Base-by-base conservation (phyloP, 2,888 invertebrate genomes). In the Morpho deidamia region DNA sequence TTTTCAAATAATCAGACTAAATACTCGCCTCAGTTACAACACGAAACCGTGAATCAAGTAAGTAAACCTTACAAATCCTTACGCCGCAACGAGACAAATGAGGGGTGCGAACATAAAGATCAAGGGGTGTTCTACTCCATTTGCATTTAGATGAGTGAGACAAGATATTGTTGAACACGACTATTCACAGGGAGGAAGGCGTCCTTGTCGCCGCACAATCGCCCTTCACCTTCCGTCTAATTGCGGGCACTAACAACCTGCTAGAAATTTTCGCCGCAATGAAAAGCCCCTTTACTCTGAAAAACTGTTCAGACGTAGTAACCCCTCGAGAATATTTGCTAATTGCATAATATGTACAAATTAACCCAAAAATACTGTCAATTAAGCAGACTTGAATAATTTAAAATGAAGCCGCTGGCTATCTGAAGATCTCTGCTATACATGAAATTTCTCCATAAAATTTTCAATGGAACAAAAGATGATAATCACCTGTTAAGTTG, bases 141-240 rank as follows among this genome's bases (percentile, higher is more conserved):
- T 87, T 84, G 81, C 86, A 85, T 87, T 78, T 83, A 83, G 78
- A 83, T 82, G 74, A 78, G 74, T 66, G 76, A 72, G 78, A 80
- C 80, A 78, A 82, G 81, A 81, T 77, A 80, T 79, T 76, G 78
- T 76, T 66, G 61, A 66, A 62, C 53, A 49, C 55, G 59, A 59
- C 59, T 57, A 57, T 56, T 59, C 58, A 67, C 58, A 62, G 61
- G 55, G 55, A 58, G 54, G 53, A 56, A 51, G 52, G 39, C 46
- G 60, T 54, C 61, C 53, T 62, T 60, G 64, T 69, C 66, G 63
- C 65, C 65, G 59, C 66, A 61, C 68, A 63, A 63, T 62, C 65
- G 52, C 58, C 59, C 53, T 54, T 59, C 62, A 61, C 59, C 59
- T 52, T 64, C 68, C 67, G 59, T 65, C 76, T 79, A 80, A 79